These are phyloP conservation scores for Drosophila bifasciata DNA, from an alignment of 1,140 invertebrate species.

Conservation along the genomic window DNA sequence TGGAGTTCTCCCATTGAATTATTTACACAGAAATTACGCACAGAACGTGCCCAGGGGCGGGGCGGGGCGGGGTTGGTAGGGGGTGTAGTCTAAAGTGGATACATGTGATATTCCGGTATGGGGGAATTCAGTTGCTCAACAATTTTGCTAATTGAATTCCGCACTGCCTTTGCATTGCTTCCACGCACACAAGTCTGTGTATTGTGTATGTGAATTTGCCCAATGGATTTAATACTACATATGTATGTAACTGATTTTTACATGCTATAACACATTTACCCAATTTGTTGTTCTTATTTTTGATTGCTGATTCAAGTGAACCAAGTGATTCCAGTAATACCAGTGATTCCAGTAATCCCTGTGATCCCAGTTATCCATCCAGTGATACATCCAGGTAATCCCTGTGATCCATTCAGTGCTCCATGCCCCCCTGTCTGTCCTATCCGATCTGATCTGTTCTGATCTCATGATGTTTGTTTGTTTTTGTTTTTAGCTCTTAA, in stretches of 20 bases:
- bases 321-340: conserved; percentile 3
- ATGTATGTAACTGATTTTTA: conserved; percentile 46
- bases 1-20: conserved; percentile 51
- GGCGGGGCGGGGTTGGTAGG: conserved; percentile 1
- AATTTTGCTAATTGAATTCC: conserved; percentile 70
- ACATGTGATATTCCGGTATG: conserved; percentile 38
- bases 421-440: background rate
- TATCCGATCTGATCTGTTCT: background rate
- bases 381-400: too few relatives aligned
- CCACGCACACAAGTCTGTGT: background rate
- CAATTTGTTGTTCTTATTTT: conserved; percentile 34
- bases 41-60: conserved; percentile 33
- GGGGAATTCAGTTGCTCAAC: conserved; percentile 45
- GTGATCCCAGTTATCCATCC: too few relatives aligned
- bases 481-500: too few relatives aligned
- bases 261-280: conserved; percentile 65
- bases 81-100: background rate
- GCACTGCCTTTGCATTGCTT: background rate
- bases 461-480: conserved; percentile 2
- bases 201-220: too few relatives aligned
- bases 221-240: too few relatives aligned
- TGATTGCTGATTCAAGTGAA: conserved; percentile 11
- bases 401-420: conserved; percentile 4
- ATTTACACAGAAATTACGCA: conserved; percentile 70
- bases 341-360: conserved; percentile 5